phyloP scores from a whole-genome alignment of 1,140 invertebrate species.

The Cotesia vestalis region DNA sequence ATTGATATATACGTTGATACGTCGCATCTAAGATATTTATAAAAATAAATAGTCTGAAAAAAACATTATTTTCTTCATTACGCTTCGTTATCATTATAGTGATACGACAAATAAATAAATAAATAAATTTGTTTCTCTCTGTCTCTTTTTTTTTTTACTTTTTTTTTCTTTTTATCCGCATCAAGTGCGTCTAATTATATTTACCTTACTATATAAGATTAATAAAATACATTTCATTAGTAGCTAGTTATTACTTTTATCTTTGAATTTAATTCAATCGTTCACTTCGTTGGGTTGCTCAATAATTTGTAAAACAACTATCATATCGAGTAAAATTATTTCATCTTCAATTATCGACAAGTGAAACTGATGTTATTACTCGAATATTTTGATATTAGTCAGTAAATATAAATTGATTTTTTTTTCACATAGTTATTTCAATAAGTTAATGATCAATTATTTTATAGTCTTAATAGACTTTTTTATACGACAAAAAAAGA shows the following conservation, averaged over 20 bases:
- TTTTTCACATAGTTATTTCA: no score
- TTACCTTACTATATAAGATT: slow-evolving; percentile 53
- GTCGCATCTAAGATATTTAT: slow-evolving; percentile 59
- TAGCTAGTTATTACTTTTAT: slow-evolving; percentile 42
- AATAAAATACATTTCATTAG: slow-evolving; percentile 53
- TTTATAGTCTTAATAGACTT: background rate
- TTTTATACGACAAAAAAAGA: background rate
- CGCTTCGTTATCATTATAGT: slow-evolving; percentile 47
- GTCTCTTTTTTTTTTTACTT: slow-evolving; percentile 45
- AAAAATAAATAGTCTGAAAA: slow-evolving; percentile 67
- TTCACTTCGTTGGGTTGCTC: slow-evolving; percentile 34
- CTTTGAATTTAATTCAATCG: slow-evolving; percentile 34
- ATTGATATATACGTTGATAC: slow-evolving; percentile 1
- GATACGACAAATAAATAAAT: slow-evolving; percentile 64
- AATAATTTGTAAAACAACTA: slow-evolving; percentile 37
- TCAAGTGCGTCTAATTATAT: slow-evolving; percentile 20
- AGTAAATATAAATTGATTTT: background rate
- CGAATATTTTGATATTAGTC: background rate
- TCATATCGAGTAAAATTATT: slow-evolving; percentile 42
- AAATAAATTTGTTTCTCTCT: slow-evolving; percentile 60
- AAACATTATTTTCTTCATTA: slow-evolving; percentile 28
- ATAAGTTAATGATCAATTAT: background rate
- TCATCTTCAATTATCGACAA: slow-evolving; percentile 45
- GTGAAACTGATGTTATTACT: slow-evolving; percentile 37
- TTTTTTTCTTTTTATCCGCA: slow-evolving; percentile 13